Conservation (phyloP, 2,888 invertebrate genomes). For the Tenodera sinensis region DNA sequence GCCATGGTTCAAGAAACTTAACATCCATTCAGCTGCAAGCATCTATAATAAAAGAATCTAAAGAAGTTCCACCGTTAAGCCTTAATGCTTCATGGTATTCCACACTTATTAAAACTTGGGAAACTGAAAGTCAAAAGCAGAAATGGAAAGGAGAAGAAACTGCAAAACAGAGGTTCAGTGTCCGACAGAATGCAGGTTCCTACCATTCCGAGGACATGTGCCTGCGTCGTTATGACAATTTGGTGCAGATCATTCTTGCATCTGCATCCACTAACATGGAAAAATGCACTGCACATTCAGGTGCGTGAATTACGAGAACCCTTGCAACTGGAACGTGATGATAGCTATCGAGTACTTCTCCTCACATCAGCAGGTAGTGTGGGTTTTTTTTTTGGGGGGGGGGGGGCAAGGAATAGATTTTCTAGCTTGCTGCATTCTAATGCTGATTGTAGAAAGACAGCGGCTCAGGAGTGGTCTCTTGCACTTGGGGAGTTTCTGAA, state of each 20-base stretch:
- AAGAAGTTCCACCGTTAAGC: conserved; percentile 24
- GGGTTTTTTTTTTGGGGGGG: too few relatives aligned
- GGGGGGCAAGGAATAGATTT: too few relatives aligned
- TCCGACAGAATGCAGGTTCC: conserved; percentile 34
- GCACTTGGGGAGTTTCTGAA: too few relatives aligned
- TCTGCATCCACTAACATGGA: conserved; percentile 55
- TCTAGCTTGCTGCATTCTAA: too few relatives aligned
- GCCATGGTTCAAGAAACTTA: conserved; percentile 8
- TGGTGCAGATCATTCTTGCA: conserved; percentile 61
- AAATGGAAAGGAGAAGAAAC: conserved; percentile 29
- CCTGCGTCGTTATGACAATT: conserved; percentile 54
- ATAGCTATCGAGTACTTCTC: too few relatives aligned
- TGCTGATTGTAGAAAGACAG: too few relatives aligned
- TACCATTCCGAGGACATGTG: conserved; percentile 49
- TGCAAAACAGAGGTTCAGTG: conserved; percentile 37
- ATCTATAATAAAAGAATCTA: conserved; percentile 15
- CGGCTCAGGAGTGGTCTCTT: too few relatives aligned
- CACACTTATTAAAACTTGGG: conserved; percentile 32
- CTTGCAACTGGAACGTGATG: too few relatives aligned
- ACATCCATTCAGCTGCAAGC: background rate
- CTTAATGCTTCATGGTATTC: conserved; percentile 32
- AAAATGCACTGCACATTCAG: conserved; percentile 59
- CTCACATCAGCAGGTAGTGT: too few relatives aligned
- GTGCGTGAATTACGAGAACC: conserved; percentile 39
- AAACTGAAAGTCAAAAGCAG: conserved; percentile 27